A percentile compares a stretch with the other conserved stretches of the same genome.
Conservation (phyloP, 2,888 invertebrate species). For the Acronicta alni region DNA sequence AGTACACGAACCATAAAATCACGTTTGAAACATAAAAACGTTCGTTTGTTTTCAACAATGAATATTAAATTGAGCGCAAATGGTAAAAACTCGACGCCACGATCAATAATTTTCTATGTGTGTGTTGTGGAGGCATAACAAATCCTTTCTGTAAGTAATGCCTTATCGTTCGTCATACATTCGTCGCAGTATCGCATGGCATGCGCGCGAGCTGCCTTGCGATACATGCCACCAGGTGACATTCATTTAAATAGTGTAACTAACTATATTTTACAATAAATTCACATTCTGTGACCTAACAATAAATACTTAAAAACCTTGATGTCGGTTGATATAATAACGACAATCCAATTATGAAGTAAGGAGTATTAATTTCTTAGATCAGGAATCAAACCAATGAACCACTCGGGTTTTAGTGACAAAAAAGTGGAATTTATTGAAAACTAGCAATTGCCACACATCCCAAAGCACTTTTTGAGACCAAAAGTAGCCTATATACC, state of each 20-base stretch:
- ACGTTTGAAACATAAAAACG: conserved; percentile 46
- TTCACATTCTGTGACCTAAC: neutral
- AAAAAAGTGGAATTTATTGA: too few species aligned
- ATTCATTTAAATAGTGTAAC: conserved; percentile 9
- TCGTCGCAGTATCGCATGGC: conserved; percentile 43
- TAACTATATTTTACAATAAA: conserved; percentile 7
- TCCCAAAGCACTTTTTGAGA: too few species aligned
- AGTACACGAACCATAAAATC: conserved; percentile 38
- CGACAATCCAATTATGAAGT: too few species aligned
- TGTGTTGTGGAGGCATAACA: conserved; percentile 48
- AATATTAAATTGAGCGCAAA: conserved; percentile 54
- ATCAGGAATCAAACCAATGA: too few species aligned
- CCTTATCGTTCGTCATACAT: conserved; percentile 51
- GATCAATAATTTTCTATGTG: conserved; percentile 45
- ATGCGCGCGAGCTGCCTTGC: conserved; percentile 28
- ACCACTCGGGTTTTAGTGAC: too few species aligned
- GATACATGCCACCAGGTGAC: conserved; percentile 20
- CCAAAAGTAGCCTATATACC: too few species aligned
- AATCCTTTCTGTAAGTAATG: conserved; percentile 56
- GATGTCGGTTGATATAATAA: too few species aligned
- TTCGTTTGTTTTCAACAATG: conserved; percentile 42
- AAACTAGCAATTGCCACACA: too few species aligned
- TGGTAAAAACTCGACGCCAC: conserved; percentile 33
- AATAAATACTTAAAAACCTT: too few species aligned
- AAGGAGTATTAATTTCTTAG: too few species aligned